Percentiles rank a stretch among this genome's conserved stretches.
phyloP scores from a whole-genome alignment of 2,797 vertebrate genomes.

The Remorina albescens region DNA sequence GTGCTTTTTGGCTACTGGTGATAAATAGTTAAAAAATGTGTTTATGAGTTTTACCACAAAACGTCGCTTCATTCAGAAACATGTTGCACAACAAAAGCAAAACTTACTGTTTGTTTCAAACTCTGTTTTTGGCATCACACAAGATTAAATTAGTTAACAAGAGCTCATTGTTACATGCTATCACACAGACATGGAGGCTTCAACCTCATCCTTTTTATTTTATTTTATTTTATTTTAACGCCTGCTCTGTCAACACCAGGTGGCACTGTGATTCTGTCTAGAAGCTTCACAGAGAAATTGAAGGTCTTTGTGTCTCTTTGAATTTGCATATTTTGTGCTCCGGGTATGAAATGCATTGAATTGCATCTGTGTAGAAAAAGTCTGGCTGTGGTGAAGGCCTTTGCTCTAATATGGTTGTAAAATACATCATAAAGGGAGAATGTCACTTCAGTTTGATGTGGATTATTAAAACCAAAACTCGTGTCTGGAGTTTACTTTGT shows the following conservation, averaged over 20 bases:
- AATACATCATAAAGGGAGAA: slow-evolving; percentile 39
- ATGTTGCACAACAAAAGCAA: not conserved
- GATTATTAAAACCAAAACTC: slow-evolving; percentile 29
- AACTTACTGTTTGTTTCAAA: not conserved
- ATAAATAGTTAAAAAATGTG: not conserved
- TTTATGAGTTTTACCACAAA: not conserved
- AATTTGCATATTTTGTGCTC: not conserved
- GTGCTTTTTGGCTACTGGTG: not conserved
- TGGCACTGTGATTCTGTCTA: slow-evolving; percentile 45
- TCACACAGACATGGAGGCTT: not conserved
- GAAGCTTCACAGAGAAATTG: not conserved
- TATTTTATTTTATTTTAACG: not conserved
- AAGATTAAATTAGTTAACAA: not conserved
- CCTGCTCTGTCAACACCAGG: slow-evolving; percentile 55
- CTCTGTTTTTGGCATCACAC: not conserved
- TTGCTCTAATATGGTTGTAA: slow-evolving; percentile 43
- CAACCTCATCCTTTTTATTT: not conserved
- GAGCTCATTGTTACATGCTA: not conserved
- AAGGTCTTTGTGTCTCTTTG: not conserved
- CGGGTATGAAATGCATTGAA: not conserved
- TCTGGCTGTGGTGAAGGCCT: slow-evolving; percentile 3
- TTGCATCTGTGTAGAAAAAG: not conserved
- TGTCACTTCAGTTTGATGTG: slow-evolving; percentile 30
- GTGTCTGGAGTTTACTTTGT: slow-evolving; percentile 51
- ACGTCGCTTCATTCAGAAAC: not conserved